These are phyloP conservation scores for Argya squamiceps DNA, from an alignment of 2,797 vertebrate species.

Conservation along the genomic window DNA sequence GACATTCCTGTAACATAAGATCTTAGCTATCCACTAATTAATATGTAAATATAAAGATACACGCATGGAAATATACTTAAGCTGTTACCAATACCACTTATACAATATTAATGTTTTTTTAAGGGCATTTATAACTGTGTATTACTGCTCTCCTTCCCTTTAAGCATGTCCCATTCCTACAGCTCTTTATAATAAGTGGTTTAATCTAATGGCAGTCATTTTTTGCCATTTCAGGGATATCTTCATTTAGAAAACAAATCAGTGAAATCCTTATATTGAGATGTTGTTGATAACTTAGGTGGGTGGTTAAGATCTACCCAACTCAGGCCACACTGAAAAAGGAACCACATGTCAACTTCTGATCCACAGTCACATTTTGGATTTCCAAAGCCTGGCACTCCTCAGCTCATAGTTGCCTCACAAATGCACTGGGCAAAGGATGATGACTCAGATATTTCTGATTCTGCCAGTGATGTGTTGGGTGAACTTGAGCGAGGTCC, in stretches of 20 bases:
- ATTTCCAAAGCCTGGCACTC: not conserved
- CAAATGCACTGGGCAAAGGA: not conserved
- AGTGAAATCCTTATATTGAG: not conserved
- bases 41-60: conserved; percentile 77
- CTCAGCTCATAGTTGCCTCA: not conserved
- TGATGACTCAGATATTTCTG: not conserved
- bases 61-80: conserved; percentile 77
- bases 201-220: conserved; percentile 14
- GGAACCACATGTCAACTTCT: not conserved
- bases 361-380: not conserved
- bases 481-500: not conserved
- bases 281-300: not conserved
- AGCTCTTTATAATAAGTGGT: not conserved
- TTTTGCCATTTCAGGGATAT: not conserved
- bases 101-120: conserved; percentile 72
- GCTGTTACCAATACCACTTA: conserved; percentile 73
- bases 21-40: conserved; percentile 72
- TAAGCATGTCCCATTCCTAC: not conserved
- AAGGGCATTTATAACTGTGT: conserved; percentile 56
- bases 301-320: not conserved
- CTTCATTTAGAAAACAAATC: not conserved
- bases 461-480: not conserved
- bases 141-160: not conserved
- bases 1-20: conserved; percentile 69
- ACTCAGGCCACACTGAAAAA: not conserved